Evolutionary conservation across 2,888 invertebrate genomes (phyloP).

Genomic region (Chymomyza amoena): DNA sequence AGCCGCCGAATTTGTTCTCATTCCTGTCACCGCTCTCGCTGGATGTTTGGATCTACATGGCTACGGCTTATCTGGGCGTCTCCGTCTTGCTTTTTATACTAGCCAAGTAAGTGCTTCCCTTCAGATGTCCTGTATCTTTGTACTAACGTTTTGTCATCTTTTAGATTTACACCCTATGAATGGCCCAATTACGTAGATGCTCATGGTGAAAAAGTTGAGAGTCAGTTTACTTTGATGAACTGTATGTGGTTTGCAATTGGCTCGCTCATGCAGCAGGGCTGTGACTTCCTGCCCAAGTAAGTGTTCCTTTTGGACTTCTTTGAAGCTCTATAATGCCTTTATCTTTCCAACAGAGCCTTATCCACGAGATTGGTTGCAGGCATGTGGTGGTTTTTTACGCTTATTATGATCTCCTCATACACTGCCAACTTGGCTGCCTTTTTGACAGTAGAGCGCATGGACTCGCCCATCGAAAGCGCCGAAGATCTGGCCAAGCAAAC

Average conservation of each 20-base stretch:
- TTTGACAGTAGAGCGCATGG: constrained; percentile 94
- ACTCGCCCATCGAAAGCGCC: constrained; percentile 95
- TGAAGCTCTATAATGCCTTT: background rate
- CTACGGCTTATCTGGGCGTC: constrained; percentile 95
- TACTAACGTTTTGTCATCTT: too few species aligned
- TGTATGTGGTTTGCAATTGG: constrained; percentile 99
- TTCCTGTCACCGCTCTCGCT: constrained; percentile 95
- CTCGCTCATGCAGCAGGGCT: constrained; percentile 96
- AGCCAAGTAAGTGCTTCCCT: constrained; percentile 84
- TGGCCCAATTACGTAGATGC: constrained; percentile 95
- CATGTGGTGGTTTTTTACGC: constrained; percentile 97
- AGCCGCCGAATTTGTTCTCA: constrained; percentile 96
- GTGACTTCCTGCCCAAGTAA: constrained; percentile 97
- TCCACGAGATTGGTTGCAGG: constrained; percentile 81
- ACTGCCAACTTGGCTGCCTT: constrained; percentile 97
- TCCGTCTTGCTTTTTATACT: constrained; percentile 94
- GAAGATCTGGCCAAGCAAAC: constrained; percentile 98
- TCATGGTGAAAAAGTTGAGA: constrained; percentile 90
- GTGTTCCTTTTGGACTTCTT: constrained; percentile 64
- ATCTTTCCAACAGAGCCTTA: constrained; percentile 69
- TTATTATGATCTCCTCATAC: constrained; percentile 97
- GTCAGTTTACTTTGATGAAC: constrained; percentile 94
- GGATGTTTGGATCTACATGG: constrained; percentile 98
- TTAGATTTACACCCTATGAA: constrained; percentile 96
- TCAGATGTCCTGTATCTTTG: too few species aligned